phyloP scores from a whole-genome alignment of 2,797 vertebrate species.

The Enteromius anoplus region DNA sequence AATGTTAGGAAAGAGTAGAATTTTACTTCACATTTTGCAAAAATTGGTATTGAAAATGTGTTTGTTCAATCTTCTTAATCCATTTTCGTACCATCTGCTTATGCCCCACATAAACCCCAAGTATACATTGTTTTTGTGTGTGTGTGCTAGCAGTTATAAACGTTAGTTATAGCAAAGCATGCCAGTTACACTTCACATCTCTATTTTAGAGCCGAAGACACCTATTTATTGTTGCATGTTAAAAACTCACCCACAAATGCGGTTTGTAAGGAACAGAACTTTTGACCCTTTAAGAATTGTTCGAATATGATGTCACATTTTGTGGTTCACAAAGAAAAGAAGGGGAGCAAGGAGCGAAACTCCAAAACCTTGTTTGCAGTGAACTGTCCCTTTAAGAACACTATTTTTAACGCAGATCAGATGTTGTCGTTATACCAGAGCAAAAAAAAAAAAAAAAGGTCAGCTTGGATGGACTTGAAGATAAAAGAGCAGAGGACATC shows the following conservation, averaged over 20 bases:
- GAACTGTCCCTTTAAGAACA: slow-evolving; percentile 27
- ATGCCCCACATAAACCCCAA: background rate
- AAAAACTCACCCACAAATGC: background rate
- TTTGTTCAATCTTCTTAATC: too few relatives aligned
- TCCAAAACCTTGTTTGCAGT: background rate
- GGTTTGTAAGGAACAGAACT: background rate
- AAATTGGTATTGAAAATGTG: too few relatives aligned
- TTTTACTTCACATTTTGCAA: too few relatives aligned
- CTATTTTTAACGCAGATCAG: slow-evolving; percentile 8
- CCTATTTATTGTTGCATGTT: background rate
- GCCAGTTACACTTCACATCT: background rate
- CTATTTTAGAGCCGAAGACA: background rate
- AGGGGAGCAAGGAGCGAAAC: background rate
- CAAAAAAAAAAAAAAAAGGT: slow-evolving; percentile 15
- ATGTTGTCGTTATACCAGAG: background rate
- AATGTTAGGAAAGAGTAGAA: too few relatives aligned
- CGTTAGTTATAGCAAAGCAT: background rate
- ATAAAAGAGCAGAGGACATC: slow-evolving; percentile 46
- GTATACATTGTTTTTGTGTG: too few relatives aligned
- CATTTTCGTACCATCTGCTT: background rate
- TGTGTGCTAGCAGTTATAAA: too few relatives aligned
- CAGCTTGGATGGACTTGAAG: slow-evolving; percentile 38
- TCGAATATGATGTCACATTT: background rate
- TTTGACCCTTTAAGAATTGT: background rate
- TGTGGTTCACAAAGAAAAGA: background rate